Base-by-base conservation (phyloP, 2,888 invertebrate species). In the Himalopsyche tibetana region DNA sequence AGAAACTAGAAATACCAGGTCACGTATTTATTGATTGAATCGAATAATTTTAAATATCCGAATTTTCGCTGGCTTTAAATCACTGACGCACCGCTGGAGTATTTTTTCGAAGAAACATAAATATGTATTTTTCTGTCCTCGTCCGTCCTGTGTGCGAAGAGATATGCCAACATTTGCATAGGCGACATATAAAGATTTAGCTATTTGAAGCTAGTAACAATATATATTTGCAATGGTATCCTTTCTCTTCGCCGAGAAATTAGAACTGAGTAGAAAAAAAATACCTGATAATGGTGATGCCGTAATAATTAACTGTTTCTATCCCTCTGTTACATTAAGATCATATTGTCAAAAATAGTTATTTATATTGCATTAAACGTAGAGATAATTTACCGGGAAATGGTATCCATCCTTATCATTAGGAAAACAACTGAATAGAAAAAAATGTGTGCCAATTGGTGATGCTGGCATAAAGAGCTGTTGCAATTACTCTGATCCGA, bases 1-100 rank as follows among this genome's bases (percentile, higher is more conserved):
- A 74, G 19, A 74, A 74, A 74, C 74, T 36, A 74, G 74, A 74
- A 74, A 74, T 74, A 74, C 28, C 74, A 38, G 74, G 74, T 74
- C 74, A 74, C 74, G 74, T 74, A 74, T 51, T 51, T 51, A 51
- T 51, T 51, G 51, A 51, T 51, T 12, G 51, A 51, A 51, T 74
- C 36, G 74, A 74, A 36, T 74, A 74, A 36, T 36, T 74, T 74
- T 36, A 38, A 74, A 74, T 74, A 38, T 74, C 36, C 36, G 36
- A 74, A 74, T 74, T 36, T 74, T 74, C 51, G 51, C 15, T 15
- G 51, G 51, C 51, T 38, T 28, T 38, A 36, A 36, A 38, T 74
- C 74, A 36, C 36, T 74, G 28, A 36, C 36, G 74, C 74, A 74
- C 36, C 36, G 15, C 36, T 28, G 74, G 74, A 74, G 74, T 38